Evolutionary conservation across 1,140 invertebrate genomes (phyloP).

Genomic region (Lordiphosa clarofinis): DNA sequence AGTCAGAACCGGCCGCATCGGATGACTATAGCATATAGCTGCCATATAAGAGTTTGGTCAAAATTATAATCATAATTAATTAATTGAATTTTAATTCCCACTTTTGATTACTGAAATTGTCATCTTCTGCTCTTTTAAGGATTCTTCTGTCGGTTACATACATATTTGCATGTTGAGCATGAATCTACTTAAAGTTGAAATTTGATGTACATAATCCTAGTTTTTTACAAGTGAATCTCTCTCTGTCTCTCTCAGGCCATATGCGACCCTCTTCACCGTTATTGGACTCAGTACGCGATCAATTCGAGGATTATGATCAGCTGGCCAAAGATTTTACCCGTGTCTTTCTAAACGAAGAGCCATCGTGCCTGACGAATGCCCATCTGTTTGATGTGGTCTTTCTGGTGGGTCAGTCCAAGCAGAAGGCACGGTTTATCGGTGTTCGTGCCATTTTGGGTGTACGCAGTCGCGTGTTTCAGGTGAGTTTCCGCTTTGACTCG

Average conservation of each 20-base stretch:
- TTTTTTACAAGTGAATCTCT: neutral
- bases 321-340: constrained; percentile 94
- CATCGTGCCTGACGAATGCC: constrained; percentile 86
- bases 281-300: constrained; percentile 93
- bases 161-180: too few relatives aligned
- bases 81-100: too few relatives aligned
- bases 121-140: too few relatives aligned
- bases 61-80: too few relatives aligned
- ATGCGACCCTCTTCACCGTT: constrained; percentile 95
- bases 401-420: constrained; percentile 91
- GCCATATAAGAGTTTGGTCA: too few relatives aligned
- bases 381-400: constrained; percentile 95
- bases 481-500: constrained; percentile 19
- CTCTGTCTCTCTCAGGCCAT: constrained; percentile 81
- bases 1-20: too few relatives aligned
- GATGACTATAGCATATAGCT: too few relatives aligned
- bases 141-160: too few relatives aligned
- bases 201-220: too few relatives aligned
- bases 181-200: neutral
- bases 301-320: constrained; percentile 96
- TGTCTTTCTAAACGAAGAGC: constrained; percentile 91
- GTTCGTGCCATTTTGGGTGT: constrained; percentile 95
- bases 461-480: constrained; percentile 81
- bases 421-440: constrained; percentile 93
- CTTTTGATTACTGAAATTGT: too few relatives aligned